Conservation (phyloP, 1,140 invertebrate species). For the Lordiphosa mommai region DNA sequence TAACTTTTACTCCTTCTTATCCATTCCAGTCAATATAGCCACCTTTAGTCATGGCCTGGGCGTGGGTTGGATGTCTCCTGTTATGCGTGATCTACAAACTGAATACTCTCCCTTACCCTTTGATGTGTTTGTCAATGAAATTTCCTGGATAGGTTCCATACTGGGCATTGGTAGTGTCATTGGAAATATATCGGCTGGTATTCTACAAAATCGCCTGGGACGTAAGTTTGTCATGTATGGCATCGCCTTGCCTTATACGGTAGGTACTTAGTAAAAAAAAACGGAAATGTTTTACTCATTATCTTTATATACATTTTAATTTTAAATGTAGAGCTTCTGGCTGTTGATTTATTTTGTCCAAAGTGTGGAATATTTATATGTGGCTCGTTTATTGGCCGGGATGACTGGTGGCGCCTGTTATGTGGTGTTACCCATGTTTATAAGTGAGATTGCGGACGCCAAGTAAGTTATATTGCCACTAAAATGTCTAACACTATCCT, state of each 20-base stretch:
- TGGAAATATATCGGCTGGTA: conserved; percentile 51
- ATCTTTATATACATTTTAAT: neutral
- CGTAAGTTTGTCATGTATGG: conserved; percentile 43
- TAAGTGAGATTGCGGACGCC: conserved; percentile 66
- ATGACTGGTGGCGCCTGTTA: conserved; percentile 62
- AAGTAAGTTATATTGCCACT: conserved; percentile 25
- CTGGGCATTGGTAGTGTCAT: conserved; percentile 66
- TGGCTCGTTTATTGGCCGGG: conserved; percentile 78
- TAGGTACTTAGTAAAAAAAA: no score
- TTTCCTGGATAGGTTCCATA: conserved; percentile 70
- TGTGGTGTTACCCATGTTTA: conserved; percentile 56
- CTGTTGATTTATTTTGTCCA: conserved; percentile 45
- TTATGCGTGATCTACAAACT: conserved; percentile 70
- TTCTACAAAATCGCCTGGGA: conserved; percentile 55
- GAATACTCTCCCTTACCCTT: conserved; percentile 56
- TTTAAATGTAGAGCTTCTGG: conserved; percentile 45
- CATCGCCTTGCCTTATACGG: conserved; percentile 43
- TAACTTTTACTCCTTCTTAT: no score
- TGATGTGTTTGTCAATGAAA: conserved; percentile 37
- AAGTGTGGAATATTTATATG: conserved; percentile 61
- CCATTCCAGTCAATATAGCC: conserved; percentile 78
- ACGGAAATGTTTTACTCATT: neutral
- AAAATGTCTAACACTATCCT: neutral
- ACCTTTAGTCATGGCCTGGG: conserved; percentile 79
- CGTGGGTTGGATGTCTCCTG: conserved; percentile 79